Percentiles rank a stretch among this genome's conserved stretches.
Evolutionary conservation across 1,140 invertebrate genomes (phyloP).

Genomic region (Gonioctena quinquepunctata): DNA sequence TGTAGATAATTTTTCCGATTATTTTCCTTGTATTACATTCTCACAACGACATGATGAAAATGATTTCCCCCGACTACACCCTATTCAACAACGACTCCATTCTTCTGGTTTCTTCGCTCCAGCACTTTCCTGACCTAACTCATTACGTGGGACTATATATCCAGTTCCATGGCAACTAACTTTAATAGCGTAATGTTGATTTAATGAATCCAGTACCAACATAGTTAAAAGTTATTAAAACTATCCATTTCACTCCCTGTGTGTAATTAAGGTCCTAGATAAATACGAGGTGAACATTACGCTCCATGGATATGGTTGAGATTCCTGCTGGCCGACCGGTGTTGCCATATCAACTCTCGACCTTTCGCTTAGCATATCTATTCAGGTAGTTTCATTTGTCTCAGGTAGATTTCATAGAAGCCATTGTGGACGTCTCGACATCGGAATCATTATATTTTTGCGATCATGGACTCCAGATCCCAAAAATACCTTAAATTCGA

Average conservation of each 20-base stretch:
- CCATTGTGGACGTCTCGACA: too few species aligned
- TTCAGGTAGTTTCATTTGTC: background rate
- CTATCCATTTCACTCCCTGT: conserved; percentile 15
- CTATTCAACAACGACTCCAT: background rate
- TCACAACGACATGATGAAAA: too few species aligned
- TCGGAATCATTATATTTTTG: too few species aligned
- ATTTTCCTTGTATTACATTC: too few species aligned
- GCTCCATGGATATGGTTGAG: background rate
- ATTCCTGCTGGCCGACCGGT: background rate
- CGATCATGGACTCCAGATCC: too few species aligned
- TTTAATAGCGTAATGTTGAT: conserved; percentile 19
- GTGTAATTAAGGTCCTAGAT: conserved; percentile 19
- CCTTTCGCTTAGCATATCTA: background rate
- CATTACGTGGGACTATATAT: background rate
- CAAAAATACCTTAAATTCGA: too few species aligned
- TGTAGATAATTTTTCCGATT: too few species aligned
- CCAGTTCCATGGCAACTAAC: background rate
- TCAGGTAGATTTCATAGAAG: too few species aligned
- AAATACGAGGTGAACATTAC: conserved; percentile 14
- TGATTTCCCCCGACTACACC: too few species aligned
- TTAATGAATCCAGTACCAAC: conserved; percentile 21
- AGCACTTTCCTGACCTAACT: background rate
- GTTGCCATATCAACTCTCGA: background rate
- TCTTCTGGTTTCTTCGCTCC: background rate
- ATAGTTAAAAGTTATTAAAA: conserved; percentile 21